These are phyloP conservation scores for Argynnis bischoffii DNA, from an alignment of 2,888 invertebrate genomes.

Conservation along the genomic window DNA sequence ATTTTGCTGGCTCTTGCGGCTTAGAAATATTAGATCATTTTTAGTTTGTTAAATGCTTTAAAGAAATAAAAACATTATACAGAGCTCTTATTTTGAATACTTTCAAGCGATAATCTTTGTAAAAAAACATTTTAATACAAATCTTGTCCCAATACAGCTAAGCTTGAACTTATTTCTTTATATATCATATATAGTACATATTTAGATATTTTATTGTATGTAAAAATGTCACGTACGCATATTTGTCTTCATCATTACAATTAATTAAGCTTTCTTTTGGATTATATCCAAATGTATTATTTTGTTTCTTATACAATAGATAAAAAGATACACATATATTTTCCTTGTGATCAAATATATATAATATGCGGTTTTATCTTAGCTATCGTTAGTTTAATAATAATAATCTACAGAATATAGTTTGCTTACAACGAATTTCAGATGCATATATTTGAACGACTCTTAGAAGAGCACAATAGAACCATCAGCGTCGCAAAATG, in stretches of 20 bases:
- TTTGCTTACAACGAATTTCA: neutral
- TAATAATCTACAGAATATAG: neutral
- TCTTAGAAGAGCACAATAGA: conserved; percentile 10
- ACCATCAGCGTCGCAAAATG: conserved; percentile 8
- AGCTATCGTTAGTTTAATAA: neutral
- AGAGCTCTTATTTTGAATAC: no score
- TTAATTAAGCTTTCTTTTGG: conserved; percentile 9
- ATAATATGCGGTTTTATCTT: neutral
- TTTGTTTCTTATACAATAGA: neutral
- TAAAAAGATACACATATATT: neutral
- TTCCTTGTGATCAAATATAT: neutral
- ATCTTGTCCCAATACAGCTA: no score
- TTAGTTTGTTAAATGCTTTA: no score
- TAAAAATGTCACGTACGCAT: neutral
- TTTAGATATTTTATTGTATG: neutral
- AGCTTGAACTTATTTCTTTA: no score
- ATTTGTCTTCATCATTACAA: conserved; percentile 7
- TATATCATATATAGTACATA: neutral
- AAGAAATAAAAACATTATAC: no score
- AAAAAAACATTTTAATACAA: no score
- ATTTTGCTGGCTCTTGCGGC: no score
- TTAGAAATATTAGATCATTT: no score
- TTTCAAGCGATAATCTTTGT: no score
- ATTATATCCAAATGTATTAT: conserved; percentile 14
- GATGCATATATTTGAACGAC: conserved; percentile 5